These are phyloP conservation scores for Crambe crambe DNA, from an alignment of 37 sponge, comb jelly and placozoan genomes.

Conservation along the genomic window DNA sequence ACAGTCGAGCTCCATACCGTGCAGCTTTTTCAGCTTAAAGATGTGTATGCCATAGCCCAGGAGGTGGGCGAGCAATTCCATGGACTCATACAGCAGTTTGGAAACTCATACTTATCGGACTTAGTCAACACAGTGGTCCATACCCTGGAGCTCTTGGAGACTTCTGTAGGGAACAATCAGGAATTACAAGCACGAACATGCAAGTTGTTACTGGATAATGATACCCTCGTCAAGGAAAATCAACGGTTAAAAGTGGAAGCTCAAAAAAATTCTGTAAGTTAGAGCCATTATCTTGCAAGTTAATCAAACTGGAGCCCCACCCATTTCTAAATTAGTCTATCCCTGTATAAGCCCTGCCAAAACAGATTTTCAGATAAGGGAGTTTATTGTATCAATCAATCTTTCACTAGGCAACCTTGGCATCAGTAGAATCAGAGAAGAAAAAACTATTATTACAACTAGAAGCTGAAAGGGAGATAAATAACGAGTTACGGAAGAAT, in stretches of 20 bases:
- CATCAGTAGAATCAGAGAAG: slow-evolving; percentile 1
- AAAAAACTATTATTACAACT: not conserved
- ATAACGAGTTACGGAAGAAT: not conserved
- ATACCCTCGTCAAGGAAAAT: slow-evolving; percentile 28
- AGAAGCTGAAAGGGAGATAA: not conserved
- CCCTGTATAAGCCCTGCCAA: not conserved
- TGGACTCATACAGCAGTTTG: slow-evolving; percentile 34
- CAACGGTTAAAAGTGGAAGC: slow-evolving; percentile 3
- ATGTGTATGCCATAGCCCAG: slow-evolving; percentile 57
- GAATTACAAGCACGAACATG: slow-evolving; percentile 28
- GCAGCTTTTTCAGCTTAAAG: slow-evolving; percentile 42
- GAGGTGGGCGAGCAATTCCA: slow-evolving; percentile 68
- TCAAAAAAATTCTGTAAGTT: not conserved
- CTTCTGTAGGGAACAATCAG: slow-evolving; percentile 47
- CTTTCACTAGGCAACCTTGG: not conserved
- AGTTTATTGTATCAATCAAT: too few species aligned
- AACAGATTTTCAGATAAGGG: too few species aligned
- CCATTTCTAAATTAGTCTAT: not conserved
- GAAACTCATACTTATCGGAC: slow-evolving; percentile 13
- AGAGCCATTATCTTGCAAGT: not conserved
- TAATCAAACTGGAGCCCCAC: not conserved
- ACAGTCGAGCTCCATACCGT: too few species aligned
- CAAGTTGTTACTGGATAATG: slow-evolving; percentile 27
- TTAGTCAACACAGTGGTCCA: slow-evolving; percentile 50
- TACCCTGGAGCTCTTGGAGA: slow-evolving; percentile 65